A percentile compares a stretch with the other conserved stretches of the same genome.
These are phyloP conservation scores for Anticlea derivata DNA, from an alignment of 2,888 invertebrate genomes.

Conservation along the genomic window DNA sequence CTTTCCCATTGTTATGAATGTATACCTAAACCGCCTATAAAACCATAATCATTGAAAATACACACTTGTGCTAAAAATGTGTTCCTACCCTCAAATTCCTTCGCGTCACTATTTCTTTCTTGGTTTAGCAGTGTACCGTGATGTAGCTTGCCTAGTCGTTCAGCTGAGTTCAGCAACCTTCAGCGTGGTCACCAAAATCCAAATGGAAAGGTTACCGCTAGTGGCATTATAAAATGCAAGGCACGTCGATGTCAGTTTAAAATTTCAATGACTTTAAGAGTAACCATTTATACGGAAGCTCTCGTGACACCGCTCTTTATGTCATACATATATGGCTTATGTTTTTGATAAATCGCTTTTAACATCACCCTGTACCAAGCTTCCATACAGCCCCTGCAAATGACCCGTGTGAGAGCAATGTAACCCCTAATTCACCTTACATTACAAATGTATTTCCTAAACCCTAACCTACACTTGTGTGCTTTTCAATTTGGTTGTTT, in stretches of 20 bases:
- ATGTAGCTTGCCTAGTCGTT: too few species aligned
- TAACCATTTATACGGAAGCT: too few species aligned
- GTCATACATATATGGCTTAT: too few species aligned
- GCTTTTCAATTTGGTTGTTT: slow-evolving; percentile 18
- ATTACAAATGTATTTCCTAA: slow-evolving; percentile 45
- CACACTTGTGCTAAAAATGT: not conserved
- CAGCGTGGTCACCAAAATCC: too few species aligned
- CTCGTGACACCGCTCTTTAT: too few species aligned
- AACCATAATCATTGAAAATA: not conserved
- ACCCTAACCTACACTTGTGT: slow-evolving; percentile 56
- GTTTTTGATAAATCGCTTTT: too few species aligned
- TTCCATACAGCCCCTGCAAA: slow-evolving; percentile 2
- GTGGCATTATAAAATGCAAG: too few species aligned
- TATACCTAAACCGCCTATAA: not conserved
- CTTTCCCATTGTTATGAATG: not conserved
- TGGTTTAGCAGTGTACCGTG: too few species aligned
- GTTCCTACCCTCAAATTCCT: not conserved
- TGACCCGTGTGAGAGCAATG: not conserved
- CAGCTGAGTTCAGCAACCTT: too few species aligned
- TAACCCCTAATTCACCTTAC: slow-evolving; percentile 37
- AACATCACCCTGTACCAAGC: slow-evolving; percentile 5
- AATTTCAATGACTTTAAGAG: too few species aligned
- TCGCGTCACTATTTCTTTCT: not conserved
- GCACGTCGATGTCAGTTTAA: too few species aligned
- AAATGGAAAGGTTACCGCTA: too few species aligned